phyloP scores from a whole-genome alignment of 2,113 vertebrate species.

The Python bivittatus region DNA sequence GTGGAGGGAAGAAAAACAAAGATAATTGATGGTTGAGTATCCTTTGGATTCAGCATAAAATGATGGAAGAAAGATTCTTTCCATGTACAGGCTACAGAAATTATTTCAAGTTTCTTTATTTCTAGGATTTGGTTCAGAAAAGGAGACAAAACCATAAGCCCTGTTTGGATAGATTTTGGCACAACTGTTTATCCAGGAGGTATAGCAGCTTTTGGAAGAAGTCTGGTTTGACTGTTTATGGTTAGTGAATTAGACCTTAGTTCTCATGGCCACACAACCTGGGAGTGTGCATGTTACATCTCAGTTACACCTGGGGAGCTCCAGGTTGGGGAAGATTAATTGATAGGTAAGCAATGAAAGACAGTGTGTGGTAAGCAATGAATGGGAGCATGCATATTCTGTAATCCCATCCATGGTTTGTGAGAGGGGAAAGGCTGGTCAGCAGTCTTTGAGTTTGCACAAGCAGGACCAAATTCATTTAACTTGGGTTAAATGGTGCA shows the following conservation, averaged over 20 bases:
- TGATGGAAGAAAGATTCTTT: neutral
- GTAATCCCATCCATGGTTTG: too few species aligned
- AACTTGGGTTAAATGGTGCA: neutral
- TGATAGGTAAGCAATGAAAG: too few species aligned
- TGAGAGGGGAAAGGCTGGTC: too few species aligned
- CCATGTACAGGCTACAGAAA: neutral
- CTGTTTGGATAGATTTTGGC: neutral
- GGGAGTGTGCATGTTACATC: too few species aligned
- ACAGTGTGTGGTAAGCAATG: too few species aligned
- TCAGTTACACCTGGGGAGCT: too few species aligned
- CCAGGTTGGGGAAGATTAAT: too few species aligned
- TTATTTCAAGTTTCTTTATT: neutral
- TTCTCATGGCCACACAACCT: too few species aligned
- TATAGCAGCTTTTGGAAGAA: neutral
- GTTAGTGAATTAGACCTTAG: too few species aligned
- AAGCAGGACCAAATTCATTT: neutral
- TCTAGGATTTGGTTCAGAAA: neutral
- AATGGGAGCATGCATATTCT: too few species aligned
- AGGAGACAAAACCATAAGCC: neutral
- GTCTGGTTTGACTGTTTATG: too few species aligned
- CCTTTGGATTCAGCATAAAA: constrained; percentile 28
- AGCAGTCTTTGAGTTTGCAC: neutral
- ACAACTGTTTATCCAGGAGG: neutral
- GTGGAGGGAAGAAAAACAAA: constrained; percentile 14
- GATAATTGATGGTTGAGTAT: constrained; percentile 15